These are phyloP conservation scores for Volucella inflata DNA, from an alignment of 2,888 invertebrate species.

Conservation along the genomic window DNA sequence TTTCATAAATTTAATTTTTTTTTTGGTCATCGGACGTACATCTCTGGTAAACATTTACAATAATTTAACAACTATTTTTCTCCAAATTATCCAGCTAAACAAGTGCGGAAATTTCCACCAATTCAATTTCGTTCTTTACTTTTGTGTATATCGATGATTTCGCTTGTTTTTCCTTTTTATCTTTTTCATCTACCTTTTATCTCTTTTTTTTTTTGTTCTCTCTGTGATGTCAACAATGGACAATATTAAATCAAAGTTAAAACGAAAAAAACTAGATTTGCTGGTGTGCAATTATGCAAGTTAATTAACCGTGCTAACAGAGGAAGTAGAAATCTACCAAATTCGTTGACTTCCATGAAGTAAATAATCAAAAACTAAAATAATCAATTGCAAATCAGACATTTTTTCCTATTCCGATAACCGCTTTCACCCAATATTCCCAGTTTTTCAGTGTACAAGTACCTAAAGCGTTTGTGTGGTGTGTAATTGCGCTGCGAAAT, in stretches of 20 bases:
- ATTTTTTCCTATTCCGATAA: constrained; percentile 11
- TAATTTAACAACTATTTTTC: constrained; percentile 1
- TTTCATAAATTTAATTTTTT: constrained; percentile 18
- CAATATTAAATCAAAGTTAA: not conserved
- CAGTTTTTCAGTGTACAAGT: not conserved
- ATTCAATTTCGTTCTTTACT: constrained; percentile 5
- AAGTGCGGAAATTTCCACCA: not conserved
- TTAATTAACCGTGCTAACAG: constrained; percentile 25
- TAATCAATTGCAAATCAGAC: not conserved
- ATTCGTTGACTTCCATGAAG: not conserved
- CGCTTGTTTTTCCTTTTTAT: constrained; percentile 28
- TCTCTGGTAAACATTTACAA: constrained; percentile 54
- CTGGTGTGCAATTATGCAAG: constrained; percentile 33
- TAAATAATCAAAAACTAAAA: constrained; percentile 8
- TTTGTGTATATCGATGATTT: constrained; percentile 35
- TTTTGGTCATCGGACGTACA: constrained; percentile 51
- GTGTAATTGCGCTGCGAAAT: constrained; percentile 31
- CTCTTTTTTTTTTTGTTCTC: constrained; percentile 9
- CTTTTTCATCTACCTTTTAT: constrained; percentile 1
- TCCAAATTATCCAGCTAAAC: not conserved
- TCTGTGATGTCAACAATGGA: constrained; percentile 58
- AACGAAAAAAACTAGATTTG: constrained; percentile 1
- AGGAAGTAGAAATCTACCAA: not conserved
- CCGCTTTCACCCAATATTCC: constrained; percentile 40
- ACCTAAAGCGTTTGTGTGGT: not conserved